Evolutionary conservation across 2,888 invertebrate genomes (phyloP).

Genomic region (Drosophila leonis): DNA sequence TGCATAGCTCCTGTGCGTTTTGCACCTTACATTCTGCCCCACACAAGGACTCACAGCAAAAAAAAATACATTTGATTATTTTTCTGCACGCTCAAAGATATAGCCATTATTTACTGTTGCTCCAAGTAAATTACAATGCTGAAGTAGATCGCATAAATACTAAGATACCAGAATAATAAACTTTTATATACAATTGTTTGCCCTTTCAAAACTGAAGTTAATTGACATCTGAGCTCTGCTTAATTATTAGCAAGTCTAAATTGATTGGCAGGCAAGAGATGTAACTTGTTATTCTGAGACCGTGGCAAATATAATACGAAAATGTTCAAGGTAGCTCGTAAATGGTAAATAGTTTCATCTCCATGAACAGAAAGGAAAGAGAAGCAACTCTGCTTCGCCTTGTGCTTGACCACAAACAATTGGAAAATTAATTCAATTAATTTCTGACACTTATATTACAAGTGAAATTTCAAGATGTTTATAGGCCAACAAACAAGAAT

Average conservation of each 20-base stretch:
- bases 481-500: background rate
- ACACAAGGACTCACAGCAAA: conserved; percentile 44
- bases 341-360: background rate
- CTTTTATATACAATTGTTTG: conserved; percentile 10
- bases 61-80: conserved; percentile 77
- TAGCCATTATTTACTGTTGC: conserved; percentile 48
- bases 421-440: conserved; percentile 4
- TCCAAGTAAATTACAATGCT: conserved; percentile 38
- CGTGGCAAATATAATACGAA: background rate
- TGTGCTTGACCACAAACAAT: background rate
- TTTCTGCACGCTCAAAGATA: conserved; percentile 28
- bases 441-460: background rate
- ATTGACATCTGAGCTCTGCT: conserved; percentile 22
- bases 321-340: background rate
- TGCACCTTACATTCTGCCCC: conserved; percentile 55
- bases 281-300: background rate
- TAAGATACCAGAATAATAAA: conserved; percentile 17
- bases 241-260: conserved; percentile 15
- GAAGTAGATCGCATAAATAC: conserved; percentile 22
- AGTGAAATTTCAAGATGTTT: background rate
- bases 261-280: conserved; percentile 17
- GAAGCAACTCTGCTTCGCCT: background rate
- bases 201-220: conserved; percentile 18
- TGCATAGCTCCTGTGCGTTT: conserved; percentile 59
- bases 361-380: background rate